These are phyloP conservation scores for Aleiodes testaceus DNA, from an alignment of 2,888 invertebrate genomes.

Conservation along the genomic window DNA sequence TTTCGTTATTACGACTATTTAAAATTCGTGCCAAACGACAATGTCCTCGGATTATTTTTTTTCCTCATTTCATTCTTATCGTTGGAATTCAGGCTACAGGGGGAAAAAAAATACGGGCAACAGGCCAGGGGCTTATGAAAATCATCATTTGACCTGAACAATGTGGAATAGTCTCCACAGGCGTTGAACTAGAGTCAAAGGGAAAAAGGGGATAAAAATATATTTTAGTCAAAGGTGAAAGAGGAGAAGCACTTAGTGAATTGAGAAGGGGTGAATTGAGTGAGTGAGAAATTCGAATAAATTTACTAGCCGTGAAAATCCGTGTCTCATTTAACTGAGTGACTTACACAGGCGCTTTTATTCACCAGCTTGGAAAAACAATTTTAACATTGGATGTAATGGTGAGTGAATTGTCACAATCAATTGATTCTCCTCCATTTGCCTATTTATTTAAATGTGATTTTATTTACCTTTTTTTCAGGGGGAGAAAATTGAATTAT, in stretches of 20 bases:
- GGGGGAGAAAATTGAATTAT: neutral
- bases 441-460: no score
- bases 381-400: neutral
- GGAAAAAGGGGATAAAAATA: no score
- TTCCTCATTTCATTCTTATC: slow-evolving; percentile 42
- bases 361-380: neutral
- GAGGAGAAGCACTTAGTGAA: slow-evolving; percentile 20
- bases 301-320: neutral
- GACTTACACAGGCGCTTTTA: neutral
- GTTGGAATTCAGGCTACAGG: slow-evolving; percentile 44
- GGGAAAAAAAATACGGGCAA: slow-evolving; percentile 40
- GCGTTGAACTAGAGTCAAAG: neutral
- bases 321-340: slow-evolving; percentile 22
- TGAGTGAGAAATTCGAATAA: slow-evolving; percentile 29
- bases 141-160: slow-evolving; percentile 19
- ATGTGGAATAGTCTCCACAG: slow-evolving; percentile 12
- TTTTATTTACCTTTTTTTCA: no score
- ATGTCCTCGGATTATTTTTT: slow-evolving; percentile 15
- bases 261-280: slow-evolving; percentile 8
- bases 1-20: slow-evolving; percentile 12
- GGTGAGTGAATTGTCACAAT: neutral
- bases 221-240: slow-evolving; percentile 6
- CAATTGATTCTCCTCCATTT: neutral
- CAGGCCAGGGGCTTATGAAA: slow-evolving; percentile 41
- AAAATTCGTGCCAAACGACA: slow-evolving; percentile 27